Conservation (phyloP, 2,888 invertebrate genomes). For the Phyllotreta striolata region DNA sequence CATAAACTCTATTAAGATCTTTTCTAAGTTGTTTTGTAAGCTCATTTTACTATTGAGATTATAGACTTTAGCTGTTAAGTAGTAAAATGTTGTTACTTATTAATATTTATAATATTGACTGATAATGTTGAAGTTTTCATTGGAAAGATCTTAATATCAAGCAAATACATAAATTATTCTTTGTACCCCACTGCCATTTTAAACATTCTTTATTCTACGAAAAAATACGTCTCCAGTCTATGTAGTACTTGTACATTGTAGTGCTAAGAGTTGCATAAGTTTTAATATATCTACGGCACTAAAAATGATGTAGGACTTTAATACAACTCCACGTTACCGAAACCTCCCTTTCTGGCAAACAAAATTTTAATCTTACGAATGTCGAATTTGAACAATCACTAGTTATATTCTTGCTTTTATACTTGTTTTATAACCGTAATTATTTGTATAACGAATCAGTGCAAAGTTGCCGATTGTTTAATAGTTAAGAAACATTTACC, state of each 20-base stretch:
- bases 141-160: conserved; percentile 25
- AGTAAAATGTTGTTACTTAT: conserved; percentile 44
- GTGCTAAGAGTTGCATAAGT: conserved; percentile 48
- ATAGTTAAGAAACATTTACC: too few species aligned
- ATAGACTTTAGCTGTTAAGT: conserved; percentile 37
- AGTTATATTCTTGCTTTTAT: conserved; percentile 12
- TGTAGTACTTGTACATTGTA: conserved; percentile 41
- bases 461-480: too few species aligned
- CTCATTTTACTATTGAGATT: conserved; percentile 35
- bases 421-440: too few species aligned
- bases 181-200: conserved; percentile 48
- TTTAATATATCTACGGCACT: conserved; percentile 41
- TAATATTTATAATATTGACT: conserved; percentile 34
- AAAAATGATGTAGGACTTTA: conserved; percentile 24
- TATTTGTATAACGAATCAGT: too few species aligned
- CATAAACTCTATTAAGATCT: conserved; percentile 38
- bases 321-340: conserved; percentile 28
- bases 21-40: conserved; percentile 42
- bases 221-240: conserved; percentile 27
- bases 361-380: conserved; percentile 21
- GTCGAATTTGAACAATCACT: conserved; percentile 26
- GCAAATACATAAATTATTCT: conserved; percentile 35
- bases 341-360: conserved; percentile 12
- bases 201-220: conserved; percentile 32
- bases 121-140: conserved; percentile 17